Evolutionary conservation across 2,888 invertebrate genomes (phyloP).

Genomic region (Zygogramma bicolorata): DNA sequence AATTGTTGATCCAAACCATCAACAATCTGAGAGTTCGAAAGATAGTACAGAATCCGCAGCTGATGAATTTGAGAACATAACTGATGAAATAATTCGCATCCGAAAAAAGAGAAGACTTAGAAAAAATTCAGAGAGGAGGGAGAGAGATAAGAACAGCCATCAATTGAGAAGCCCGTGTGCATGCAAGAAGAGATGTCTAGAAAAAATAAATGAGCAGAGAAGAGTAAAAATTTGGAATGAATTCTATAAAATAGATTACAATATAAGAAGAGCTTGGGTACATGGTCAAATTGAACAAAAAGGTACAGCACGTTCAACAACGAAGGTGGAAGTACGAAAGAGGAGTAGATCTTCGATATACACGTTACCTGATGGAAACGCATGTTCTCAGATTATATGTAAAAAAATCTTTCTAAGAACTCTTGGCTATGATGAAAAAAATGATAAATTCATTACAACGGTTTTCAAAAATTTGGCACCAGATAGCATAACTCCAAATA

Average conservation of each 20-base stretch:
- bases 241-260: neutral
- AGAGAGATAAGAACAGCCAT: too few species aligned
- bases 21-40: neutral
- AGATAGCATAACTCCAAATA: too few species aligned
- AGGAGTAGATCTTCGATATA: constrained; percentile 10
- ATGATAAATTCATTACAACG: too few species aligned
- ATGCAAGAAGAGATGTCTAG: too few species aligned
- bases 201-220: neutral
- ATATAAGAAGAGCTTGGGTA: constrained; percentile 2
- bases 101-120: too few species aligned
- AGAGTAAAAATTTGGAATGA: too few species aligned
- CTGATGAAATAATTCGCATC: neutral
- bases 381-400: neutral
- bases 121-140: too few species aligned
- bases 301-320: constrained; percentile 1
- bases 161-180: too few species aligned
- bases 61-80: neutral
- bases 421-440: constrained; percentile 3
- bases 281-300: constrained; percentile 11
- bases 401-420: constrained; percentile 2
- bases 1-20: too few species aligned
- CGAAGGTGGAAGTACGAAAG: neutral
- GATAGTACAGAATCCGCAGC: neutral
- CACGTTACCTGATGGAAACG: constrained; percentile 9
- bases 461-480: too few species aligned